Evolutionary conservation across 1,140 invertebrate genomes (phyloP).

Genomic region (Orchestia grillus): DNA sequence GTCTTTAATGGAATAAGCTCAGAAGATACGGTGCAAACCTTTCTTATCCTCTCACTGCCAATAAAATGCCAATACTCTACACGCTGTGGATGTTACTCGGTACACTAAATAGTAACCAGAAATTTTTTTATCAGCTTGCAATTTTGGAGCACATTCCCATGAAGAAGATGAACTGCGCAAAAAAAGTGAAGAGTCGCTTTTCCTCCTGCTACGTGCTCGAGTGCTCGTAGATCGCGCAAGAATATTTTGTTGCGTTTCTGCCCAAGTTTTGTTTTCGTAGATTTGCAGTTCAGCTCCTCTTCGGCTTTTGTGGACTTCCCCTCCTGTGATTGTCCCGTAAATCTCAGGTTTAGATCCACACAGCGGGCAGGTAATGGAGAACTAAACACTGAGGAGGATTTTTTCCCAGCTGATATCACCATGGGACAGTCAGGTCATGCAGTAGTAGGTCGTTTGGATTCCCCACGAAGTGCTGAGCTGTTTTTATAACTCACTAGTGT

Average conservation of each 20-base stretch:
- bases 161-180: background rate
- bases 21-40: background rate
- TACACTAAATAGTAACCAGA: background rate
- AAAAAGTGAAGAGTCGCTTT: background rate
- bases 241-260: background rate
- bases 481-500: background rate
- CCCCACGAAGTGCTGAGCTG: background rate
- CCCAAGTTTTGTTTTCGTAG: background rate
- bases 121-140: background rate
- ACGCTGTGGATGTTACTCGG: background rate
- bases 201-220: background rate
- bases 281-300: background rate
- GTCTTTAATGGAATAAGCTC: background rate
- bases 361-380: background rate
- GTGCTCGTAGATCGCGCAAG: background rate
- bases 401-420: background rate
- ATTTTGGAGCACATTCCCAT: background rate
- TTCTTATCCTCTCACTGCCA: background rate
- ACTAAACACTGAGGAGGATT: background rate
- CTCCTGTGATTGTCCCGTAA: background rate
- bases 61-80: background rate
- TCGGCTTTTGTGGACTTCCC: background rate
- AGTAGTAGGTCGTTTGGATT: background rate
- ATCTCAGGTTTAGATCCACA: background rate
- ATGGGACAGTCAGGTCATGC: background rate